Percentiles rank a stretch among this genome's conserved stretches.
Conservation (phyloP, 2,888 invertebrate species). For the Clivina fossor region DNA sequence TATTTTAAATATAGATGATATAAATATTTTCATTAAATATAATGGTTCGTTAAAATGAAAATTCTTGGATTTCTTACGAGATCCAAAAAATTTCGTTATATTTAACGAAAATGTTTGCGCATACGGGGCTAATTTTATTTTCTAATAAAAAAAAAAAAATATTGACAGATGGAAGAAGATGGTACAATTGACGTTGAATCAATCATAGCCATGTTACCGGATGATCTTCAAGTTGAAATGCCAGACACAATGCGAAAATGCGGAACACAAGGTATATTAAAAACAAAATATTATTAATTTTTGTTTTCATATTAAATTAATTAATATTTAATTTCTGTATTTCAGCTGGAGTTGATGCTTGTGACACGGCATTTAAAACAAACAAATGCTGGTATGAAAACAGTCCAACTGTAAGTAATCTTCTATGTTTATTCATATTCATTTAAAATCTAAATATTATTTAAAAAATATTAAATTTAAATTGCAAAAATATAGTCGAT, state of each 20-base stretch:
- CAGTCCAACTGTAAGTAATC: slow-evolving; percentile 38
- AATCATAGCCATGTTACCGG: slow-evolving; percentile 46
- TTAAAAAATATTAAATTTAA: no score
- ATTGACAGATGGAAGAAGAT: slow-evolving; percentile 47
- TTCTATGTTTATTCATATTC: background rate
- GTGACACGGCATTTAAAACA: slow-evolving; percentile 43
- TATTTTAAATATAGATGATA: no score
- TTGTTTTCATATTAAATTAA: background rate
- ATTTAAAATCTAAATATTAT: slow-evolving; percentile 1
- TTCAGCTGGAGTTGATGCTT: slow-evolving; percentile 42
- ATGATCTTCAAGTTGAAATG: slow-evolving; percentile 41
- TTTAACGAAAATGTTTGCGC: no score
- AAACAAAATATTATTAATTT: background rate
- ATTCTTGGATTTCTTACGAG: no score
- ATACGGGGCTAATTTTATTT: no score
- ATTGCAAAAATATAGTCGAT: no score
- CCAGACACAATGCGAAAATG: slow-evolving; percentile 42
- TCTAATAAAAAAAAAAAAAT: no score
- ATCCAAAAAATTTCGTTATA: no score
- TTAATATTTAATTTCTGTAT: slow-evolving; percentile 37
- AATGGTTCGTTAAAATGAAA: no score
- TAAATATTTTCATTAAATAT: no score
- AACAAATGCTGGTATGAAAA: slow-evolving; percentile 41
- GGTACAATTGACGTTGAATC: slow-evolving; percentile 48
- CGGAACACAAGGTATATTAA: slow-evolving; percentile 45